These are phyloP conservation scores for Leucoraja erinaceus DNA, from an alignment of 2,113 vertebrate species.

Conservation along the genomic window DNA sequence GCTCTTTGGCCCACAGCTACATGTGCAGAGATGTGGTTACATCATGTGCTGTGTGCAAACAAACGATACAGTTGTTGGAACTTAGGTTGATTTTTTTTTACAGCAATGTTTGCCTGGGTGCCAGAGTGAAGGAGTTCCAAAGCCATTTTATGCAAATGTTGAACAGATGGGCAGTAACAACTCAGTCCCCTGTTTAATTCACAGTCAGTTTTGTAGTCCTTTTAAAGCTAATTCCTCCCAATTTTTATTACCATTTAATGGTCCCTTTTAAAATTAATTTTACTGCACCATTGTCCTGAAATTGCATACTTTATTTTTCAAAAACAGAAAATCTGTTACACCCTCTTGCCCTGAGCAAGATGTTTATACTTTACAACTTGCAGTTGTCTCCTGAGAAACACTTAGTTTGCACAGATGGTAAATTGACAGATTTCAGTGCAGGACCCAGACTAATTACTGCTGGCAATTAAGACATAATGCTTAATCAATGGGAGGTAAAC, in stretches of 20 bases:
- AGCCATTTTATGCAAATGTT: not conserved
- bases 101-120: not conserved
- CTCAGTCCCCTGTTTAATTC: not conserved
- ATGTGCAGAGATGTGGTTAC: too few species aligned
- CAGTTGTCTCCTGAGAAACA: not conserved
- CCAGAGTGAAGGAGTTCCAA: not conserved
- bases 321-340: not conserved
- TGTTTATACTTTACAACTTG: not conserved
- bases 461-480: not conserved
- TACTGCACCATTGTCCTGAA: not conserved
- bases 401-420: not conserved
- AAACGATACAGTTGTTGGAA: not conserved
- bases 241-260: not conserved
- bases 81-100: not conserved
- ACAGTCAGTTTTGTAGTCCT: not conserved
- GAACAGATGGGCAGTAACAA: not conserved
- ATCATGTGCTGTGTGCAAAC: not conserved
- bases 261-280: not conserved
- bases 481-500: conserved; percentile 18
- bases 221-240: not conserved
- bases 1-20: too few species aligned
- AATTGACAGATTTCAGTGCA: not conserved
- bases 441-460: not conserved
- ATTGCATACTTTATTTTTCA: not conserved
- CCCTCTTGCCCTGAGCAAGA: not conserved